These are phyloP conservation scores for Pristionchus pacificus DNA, from an alignment of 1,140 invertebrate species.

Conservation along the genomic window DNA sequence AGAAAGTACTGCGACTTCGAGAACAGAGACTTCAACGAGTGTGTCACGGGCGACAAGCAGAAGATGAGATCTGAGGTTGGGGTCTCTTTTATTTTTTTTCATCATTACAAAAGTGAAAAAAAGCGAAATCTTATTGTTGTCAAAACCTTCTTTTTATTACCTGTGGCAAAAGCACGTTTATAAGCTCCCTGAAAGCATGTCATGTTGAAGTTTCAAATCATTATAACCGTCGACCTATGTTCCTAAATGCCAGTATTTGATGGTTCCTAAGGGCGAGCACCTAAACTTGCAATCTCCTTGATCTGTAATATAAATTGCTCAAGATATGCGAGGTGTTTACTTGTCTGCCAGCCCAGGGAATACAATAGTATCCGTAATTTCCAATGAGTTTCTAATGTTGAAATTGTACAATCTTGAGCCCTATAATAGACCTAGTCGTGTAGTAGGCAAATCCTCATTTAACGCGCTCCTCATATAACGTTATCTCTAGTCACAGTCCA, in stretches of 20 bases:
- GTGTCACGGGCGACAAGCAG: conserved; percentile 49
- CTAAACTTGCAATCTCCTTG: too few relatives aligned
- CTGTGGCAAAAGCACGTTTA: background rate
- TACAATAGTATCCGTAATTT: too few relatives aligned
- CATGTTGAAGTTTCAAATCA: background rate
- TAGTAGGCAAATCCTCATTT: too few relatives aligned
- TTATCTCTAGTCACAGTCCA: conserved; percentile 31
- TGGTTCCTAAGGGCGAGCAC: too few relatives aligned
- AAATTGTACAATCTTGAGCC: too few relatives aligned
- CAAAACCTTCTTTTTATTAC: background rate
- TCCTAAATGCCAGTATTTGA: too few relatives aligned
- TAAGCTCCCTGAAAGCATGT: background rate
- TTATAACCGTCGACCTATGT: conserved; percentile 1
- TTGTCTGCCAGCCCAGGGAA: too few relatives aligned
- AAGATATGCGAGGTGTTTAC: too few relatives aligned
- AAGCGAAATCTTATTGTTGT: background rate
- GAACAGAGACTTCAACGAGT: conserved; percentile 49
- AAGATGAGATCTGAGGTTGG: conserved; percentile 25
- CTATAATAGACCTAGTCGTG: too few relatives aligned
- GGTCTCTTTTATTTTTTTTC: conserved; percentile 10
- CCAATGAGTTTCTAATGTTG: too few relatives aligned
- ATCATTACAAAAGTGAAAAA: conserved; percentile 3
- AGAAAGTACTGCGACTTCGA: conserved; percentile 51
- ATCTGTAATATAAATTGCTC: too few relatives aligned
- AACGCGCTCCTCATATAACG: background rate